Evolutionary conservation across 92 coral and sea anemone species (phyloP).

Genomic region (Parazoanthus swiftii): DNA sequence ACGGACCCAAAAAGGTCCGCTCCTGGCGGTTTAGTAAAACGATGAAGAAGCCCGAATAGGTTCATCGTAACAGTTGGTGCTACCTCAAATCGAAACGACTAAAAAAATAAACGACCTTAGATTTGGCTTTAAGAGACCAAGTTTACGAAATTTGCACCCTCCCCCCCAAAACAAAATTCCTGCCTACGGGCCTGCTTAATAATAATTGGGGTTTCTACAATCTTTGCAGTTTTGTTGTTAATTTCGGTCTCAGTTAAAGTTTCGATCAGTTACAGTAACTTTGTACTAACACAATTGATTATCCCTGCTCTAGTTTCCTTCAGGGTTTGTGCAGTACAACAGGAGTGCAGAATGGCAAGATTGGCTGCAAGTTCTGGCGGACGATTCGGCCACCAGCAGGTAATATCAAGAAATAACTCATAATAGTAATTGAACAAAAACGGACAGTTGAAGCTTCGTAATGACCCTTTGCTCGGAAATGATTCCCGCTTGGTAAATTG

Average conservation of each 20-base stretch:
- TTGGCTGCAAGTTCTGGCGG: constrained; percentile 76
- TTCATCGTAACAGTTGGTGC: too few relatives aligned
- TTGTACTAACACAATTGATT: background rate
- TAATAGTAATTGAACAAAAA: background rate
- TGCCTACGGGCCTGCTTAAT: too few relatives aligned
- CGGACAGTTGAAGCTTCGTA: background rate
- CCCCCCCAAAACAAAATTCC: too few relatives aligned
- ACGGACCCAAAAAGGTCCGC: too few relatives aligned
- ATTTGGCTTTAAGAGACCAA: too few relatives aligned
- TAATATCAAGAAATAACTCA: constrained; percentile 21
- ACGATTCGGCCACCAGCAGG: constrained; percentile 83
- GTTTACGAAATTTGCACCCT: too few relatives aligned
- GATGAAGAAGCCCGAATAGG: too few relatives aligned
- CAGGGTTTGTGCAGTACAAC: constrained; percentile 81
- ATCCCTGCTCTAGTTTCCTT: constrained; percentile 68
- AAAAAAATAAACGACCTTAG: too few relatives aligned
- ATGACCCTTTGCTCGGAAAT: background rate
- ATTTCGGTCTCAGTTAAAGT: background rate
- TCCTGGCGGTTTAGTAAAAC: too few relatives aligned
- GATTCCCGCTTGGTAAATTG: background rate
- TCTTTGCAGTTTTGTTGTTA: background rate
- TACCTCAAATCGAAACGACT: too few relatives aligned
- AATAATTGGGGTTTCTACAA: background rate
- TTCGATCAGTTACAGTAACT: background rate
- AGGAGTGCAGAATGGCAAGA: constrained; percentile 90